Conservation (phyloP, 2,888 invertebrate species). For the Drosophila niveifrons region DNA sequence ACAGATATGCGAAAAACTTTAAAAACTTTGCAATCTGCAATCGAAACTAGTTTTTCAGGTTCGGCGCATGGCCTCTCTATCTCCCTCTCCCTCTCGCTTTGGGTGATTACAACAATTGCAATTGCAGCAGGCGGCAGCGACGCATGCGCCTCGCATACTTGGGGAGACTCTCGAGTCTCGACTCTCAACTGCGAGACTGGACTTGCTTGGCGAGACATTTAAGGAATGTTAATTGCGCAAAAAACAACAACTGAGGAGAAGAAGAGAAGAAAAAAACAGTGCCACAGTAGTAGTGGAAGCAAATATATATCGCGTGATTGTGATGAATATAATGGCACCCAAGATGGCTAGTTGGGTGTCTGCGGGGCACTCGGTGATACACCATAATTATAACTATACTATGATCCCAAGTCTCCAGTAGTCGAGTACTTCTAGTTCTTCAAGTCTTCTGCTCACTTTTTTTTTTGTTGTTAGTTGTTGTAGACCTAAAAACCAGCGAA, state of each 20-base stretch:
- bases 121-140: conserved; percentile 56
- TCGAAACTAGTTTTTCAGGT: conserved; percentile 80
- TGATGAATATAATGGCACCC: conserved; percentile 71
- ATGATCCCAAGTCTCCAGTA: neutral
- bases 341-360: conserved; percentile 31
- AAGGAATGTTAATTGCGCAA: conserved; percentile 77
- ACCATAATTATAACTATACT: conserved; percentile 55
- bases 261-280: neutral
- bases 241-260: conserved; percentile 21
- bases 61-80: conserved; percentile 61
- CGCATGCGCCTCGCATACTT: conserved; percentile 72
- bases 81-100: neutral
- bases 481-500: conserved; percentile 46
- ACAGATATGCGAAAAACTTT: conserved; percentile 42
- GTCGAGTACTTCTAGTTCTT: neutral
- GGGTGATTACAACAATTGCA: conserved; percentile 78
- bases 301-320: conserved; percentile 72
- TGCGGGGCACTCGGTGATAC: conserved; percentile 41
- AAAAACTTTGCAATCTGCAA: conserved; percentile 35
- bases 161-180: conserved; percentile 26
- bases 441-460: too few species aligned
- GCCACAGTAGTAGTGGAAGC: conserved; percentile 9
- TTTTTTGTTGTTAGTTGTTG: neutral
- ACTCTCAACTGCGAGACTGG: conserved; percentile 11
- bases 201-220: conserved; percentile 57